A percentile compares a stretch with the other conserved stretches of the same genome.
These are phyloP conservation scores for Tachuris rubrigastra DNA, from an alignment of 2,113 vertebrate species.

Conservation along the genomic window DNA sequence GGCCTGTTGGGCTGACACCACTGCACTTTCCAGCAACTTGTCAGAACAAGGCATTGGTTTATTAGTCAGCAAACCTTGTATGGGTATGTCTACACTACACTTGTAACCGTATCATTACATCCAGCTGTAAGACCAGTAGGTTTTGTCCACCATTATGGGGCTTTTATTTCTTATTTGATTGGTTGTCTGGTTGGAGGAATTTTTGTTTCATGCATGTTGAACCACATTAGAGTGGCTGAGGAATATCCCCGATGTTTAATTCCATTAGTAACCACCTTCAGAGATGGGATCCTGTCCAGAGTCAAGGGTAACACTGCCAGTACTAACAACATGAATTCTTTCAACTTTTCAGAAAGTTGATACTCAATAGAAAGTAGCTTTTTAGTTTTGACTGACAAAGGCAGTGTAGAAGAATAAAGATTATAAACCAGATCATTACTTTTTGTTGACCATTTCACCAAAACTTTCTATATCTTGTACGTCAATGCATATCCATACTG, in stretches of 20 bases:
- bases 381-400: background rate
- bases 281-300: background rate
- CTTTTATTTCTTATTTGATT: background rate
- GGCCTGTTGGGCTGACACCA: background rate
- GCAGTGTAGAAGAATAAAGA: background rate
- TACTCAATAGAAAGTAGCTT: background rate
- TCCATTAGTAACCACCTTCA: background rate
- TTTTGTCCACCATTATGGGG: background rate
- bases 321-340: background rate
- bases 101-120: background rate
- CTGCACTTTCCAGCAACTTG: background rate
- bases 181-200: background rate
- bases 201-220: background rate
- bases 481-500: background rate
- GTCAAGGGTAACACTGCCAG: background rate
- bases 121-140: background rate
- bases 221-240: background rate
- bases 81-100: fast-evolving
- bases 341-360: background rate
- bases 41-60: background rate
- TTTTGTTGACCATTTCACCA: background rate
- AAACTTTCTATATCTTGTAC: background rate
- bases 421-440: background rate
- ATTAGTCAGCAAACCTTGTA: background rate
- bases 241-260: background rate